Evolutionary conservation across 2,888 invertebrate species (phyloP), one percentile per base, ranked within the genome.

Genomic region (Thyatira batis): DNA sequence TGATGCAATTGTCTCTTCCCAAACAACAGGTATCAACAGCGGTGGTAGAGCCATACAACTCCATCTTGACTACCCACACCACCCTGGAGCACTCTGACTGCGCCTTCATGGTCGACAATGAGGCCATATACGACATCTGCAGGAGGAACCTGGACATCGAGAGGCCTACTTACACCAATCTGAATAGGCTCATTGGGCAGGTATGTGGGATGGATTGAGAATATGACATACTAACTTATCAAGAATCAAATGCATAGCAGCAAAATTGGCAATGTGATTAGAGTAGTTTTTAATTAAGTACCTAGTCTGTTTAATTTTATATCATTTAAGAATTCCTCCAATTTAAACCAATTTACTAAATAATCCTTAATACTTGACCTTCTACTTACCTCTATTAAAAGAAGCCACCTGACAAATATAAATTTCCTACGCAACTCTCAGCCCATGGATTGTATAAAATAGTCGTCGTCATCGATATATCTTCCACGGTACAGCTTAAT

Each of bases 61-160:
- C 98, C 0, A 97, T 98, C 78, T 89, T 98, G 65, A 98, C 97
- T 17, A 98, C 98, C 5, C 98, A 98, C 89, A 98, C 97, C 1
- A 97, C 97, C 0, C 85, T 95, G 69, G 95, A 95, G 84, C 97
- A 97, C 88, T 96, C 96, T 0, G 97, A 97, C 87, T 97, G 97
- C 86, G 96, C 97, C 53, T 97, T 97, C 87, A 97, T 97, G 97
- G 97, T 97, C n/a, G 97, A 97, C 91, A 97, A 97, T 82, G 96
- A 94, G 86, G 97, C 94, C 80, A 97, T 97, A 71, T 97, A 97
- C 84, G 97, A 97, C 81, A 97, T 97, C 86, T 97, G 97, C 87
- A 93, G 97, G 43, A 93, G 96, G 56, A 97, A 97, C 87, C 92
- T 97, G 66, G 97, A 96, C 84, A 96, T 97, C 76, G 97, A 96